These are phyloP conservation scores for Nesometra sesokonis DNA, from an alignment of 35 echinoderm and acorn worm genomes.

Conservation along the genomic window DNA sequence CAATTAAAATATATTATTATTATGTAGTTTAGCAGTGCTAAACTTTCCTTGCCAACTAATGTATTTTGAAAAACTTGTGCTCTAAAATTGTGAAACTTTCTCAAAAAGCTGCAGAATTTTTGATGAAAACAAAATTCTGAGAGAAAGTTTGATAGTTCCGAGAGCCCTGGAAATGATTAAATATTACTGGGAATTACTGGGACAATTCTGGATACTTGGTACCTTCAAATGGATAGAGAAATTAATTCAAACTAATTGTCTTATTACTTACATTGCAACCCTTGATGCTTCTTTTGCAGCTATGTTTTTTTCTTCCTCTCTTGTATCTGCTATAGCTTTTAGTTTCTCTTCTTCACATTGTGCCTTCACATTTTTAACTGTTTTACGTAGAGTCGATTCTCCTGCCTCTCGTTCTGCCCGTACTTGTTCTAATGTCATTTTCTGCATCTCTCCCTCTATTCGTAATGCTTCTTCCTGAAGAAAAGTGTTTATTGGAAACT, in stretches of 20 bases:
- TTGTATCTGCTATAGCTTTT: constrained; percentile 53
- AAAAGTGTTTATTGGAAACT: neutral
- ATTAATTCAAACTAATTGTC: too few species aligned
- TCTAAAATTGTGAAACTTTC: too few species aligned
- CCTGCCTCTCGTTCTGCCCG: constrained; percentile 53
- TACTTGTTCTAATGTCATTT: constrained; percentile 53
- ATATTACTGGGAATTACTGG: too few species aligned
- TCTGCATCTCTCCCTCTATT: constrained; percentile 80
- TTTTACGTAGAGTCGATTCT: constrained; percentile 46
- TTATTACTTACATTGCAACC: constrained; percentile 70
- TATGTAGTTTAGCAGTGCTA: too few species aligned
- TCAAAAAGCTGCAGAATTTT: neutral
- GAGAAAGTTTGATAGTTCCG: too few species aligned
- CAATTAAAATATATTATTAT: too few species aligned
- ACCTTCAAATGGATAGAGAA: too few species aligned
- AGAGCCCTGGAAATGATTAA: neutral
- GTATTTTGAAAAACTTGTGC: too few species aligned
- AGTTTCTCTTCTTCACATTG: constrained; percentile 42
- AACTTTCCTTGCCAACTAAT: too few species aligned
- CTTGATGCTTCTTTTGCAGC: constrained; percentile 49
- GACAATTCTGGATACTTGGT: neutral
- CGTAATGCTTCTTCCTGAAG: constrained; percentile 52
- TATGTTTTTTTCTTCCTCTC: constrained; percentile 63
- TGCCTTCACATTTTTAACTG: constrained; percentile 41
- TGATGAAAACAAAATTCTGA: too few species aligned